Base-by-base conservation (phyloP, 2,888 invertebrate genomes). In the Nipponacmea schrenckii region DNA sequence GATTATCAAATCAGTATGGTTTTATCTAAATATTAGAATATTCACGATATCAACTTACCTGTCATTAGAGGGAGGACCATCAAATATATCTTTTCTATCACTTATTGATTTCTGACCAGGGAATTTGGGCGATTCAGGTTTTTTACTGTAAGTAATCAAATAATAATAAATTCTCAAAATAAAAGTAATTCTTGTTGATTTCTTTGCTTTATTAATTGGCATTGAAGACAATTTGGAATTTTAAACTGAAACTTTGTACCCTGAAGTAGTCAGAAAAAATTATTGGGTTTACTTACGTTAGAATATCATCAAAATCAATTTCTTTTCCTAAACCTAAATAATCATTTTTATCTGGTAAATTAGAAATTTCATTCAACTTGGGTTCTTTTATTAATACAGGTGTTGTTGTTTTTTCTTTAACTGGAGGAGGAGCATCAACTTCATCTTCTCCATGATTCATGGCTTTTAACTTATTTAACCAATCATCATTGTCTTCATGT, bases 291-390 rank as follows among this genome's bases (percentile, higher is more conserved):
- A 66, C 68, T 67, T 74, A 81, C 82, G 77, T 80, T 2, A 81
- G 69, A 0, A 82, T 56, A 64, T 76, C 75, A 67, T 74, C 78
- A 20, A 80, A 77, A 68, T 81, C 80, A 17, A 82, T 71, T 65
- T 82, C 84, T 17, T 76, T 77, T 24, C 81, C 83, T 20, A 83
- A 77, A 8, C 81, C 82, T 5, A 84, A 74, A 67, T 83, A 83
- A 69, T 83, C 81, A 68, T 80, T 80, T 48, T 74, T 56, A 0
- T 69, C 45, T 8, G 31, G 8, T 39, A 46, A n/a, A 10, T 26
- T 20, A n/a, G 62, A 14, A 20, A 64, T 48, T 46, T 62, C 46
- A 20, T 39, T 39, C 64, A 67, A 64, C 24, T 45, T 26, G 8
- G 62, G 46, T 4, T 45, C 48, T 0, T 27, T 56, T 62, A 66